These are phyloP conservation scores for Pogoniulus pusillus DNA, from an alignment of 2,797 vertebrate genomes.

Conservation along the genomic window DNA sequence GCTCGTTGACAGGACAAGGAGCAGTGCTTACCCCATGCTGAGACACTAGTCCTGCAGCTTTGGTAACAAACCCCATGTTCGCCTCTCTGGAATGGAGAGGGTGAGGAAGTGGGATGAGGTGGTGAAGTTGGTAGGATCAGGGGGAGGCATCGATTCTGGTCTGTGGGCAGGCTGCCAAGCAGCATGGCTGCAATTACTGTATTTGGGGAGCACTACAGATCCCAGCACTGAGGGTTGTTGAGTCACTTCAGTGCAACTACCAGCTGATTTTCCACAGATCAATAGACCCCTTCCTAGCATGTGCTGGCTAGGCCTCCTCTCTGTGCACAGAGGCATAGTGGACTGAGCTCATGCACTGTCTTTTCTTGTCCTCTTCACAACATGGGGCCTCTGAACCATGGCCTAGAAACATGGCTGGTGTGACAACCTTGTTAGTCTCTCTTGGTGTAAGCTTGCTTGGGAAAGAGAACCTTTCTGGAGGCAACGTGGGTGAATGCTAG, in stretches of 20 bases:
- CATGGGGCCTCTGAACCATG: neutral
- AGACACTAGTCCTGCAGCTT: neutral
- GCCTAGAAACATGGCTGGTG: neutral
- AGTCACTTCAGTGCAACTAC: constrained; percentile 52
- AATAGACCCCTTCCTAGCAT: constrained; percentile 32
- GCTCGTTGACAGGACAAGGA: neutral
- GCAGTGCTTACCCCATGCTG: neutral
- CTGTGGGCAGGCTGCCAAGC: constrained; percentile 41
- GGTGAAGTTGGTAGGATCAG: neutral
- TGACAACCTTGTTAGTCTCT: neutral
- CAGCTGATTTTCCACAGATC: constrained; percentile 75
- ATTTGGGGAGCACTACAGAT: neutral
- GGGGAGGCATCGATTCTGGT: constrained; percentile 15
- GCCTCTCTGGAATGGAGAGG: neutral
- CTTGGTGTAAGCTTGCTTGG: neutral
- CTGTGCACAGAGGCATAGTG: neutral
- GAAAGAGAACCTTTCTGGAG: neutral
- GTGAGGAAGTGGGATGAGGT: neutral
- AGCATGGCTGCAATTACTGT: neutral
- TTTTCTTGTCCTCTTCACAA: neutral
- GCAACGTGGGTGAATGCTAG: neutral
- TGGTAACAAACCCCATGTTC: neutral
- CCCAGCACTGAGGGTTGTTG: constrained; percentile 7
- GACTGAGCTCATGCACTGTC: rapidly evolving
- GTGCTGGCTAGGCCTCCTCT: neutral